phyloP scores from a whole-genome alignment of 2,113 vertebrate species.

The Podarcis raffonei region DNA sequence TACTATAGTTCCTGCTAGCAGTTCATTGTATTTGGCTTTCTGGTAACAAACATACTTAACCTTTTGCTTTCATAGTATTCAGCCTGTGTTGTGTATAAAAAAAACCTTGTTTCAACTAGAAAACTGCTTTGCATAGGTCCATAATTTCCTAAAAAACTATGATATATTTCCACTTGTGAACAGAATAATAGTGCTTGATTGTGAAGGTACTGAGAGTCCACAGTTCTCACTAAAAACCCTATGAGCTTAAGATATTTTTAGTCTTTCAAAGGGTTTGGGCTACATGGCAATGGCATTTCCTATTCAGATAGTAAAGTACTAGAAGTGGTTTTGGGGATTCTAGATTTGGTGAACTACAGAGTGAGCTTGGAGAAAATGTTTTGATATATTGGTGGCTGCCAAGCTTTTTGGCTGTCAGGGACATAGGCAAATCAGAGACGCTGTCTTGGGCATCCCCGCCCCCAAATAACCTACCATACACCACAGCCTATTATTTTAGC shows the following conservation, averaged over 20 bases:
- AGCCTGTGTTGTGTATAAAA: background rate
- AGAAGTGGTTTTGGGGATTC: background rate
- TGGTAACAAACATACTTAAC: background rate
- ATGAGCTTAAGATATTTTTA: background rate
- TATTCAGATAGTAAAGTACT: background rate
- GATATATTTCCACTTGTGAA: background rate
- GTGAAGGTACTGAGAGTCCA: background rate
- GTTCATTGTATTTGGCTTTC: slow-evolving; percentile 22
- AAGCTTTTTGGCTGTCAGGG: too few species aligned
- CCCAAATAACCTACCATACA: too few species aligned
- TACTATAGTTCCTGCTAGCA: background rate
- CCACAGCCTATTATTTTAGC: too few species aligned
- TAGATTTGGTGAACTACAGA: background rate
- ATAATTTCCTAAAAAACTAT: background rate
- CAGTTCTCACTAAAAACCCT: background rate
- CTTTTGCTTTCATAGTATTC: slow-evolving; percentile 4
- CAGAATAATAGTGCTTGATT: background rate
- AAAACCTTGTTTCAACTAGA: background rate
- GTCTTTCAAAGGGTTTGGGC: background rate
- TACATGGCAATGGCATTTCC: background rate
- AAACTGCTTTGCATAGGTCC: background rate
- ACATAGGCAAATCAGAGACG: too few species aligned
- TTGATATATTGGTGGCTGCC: background rate
- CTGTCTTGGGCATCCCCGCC: too few species aligned
- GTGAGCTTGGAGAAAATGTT: background rate